These are phyloP conservation scores for Bombus sibiricus DNA, from an alignment of 1,140 invertebrate genomes.

Conservation along the genomic window DNA sequence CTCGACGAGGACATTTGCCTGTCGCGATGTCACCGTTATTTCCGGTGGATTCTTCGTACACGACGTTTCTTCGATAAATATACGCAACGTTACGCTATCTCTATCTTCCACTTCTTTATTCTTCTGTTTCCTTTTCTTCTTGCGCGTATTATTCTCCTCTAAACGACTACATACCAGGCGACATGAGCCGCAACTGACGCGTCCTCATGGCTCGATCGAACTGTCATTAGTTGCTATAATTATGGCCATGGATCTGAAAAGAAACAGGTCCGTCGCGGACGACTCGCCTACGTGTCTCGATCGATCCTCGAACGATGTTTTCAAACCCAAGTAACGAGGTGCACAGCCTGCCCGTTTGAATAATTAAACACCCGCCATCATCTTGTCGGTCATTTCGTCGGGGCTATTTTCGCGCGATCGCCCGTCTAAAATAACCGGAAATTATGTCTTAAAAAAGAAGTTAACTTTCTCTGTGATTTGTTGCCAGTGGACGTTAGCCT, in stretches of 20 bases:
- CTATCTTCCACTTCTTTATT: neutral
- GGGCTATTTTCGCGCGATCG: neutral
- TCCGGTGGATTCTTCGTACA: conserved; percentile 1
- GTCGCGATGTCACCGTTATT: conserved; percentile 39
- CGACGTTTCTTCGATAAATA: neutral
- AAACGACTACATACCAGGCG: conserved; percentile 57
- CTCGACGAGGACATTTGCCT: conserved; percentile 64
- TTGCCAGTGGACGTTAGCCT: conserved; percentile 15
- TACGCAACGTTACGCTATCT: neutral
- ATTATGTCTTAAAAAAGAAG: neutral
- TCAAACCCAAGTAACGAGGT: neutral
- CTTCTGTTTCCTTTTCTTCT: neutral
- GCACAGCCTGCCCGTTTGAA: neutral
- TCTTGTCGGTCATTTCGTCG: neutral
- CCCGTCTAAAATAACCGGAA: neutral
- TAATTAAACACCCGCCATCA: neutral
- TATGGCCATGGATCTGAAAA: conserved; percentile 79
- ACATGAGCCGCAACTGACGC: conserved; percentile 63
- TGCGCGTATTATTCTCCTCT: conserved; percentile 7
- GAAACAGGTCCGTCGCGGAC: conserved; percentile 42
- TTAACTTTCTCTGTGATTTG: conserved; percentile 17
- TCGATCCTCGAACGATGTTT: conserved; percentile 26
- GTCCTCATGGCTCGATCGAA: conserved; percentile 71
- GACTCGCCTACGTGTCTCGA: neutral
- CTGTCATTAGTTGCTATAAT: conserved; percentile 63